Conservation (phyloP, 2,797 vertebrate genomes). For the Adrianichthys oophorus region DNA sequence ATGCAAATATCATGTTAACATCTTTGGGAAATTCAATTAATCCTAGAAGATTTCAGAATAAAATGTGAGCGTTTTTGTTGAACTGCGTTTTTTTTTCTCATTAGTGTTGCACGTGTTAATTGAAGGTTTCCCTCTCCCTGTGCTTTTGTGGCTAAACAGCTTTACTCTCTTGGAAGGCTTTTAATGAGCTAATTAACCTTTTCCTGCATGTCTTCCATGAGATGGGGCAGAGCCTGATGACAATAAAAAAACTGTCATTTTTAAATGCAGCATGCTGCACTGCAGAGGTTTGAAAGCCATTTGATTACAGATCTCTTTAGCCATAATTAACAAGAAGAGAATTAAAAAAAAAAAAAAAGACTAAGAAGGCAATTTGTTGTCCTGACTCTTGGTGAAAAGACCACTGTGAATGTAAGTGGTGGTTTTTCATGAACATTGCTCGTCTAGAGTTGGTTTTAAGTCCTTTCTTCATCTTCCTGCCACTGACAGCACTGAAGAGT, state of each 20-base stretch:
- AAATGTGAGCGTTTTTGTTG: conserved; percentile 18
- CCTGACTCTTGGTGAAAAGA: conserved; percentile 15
- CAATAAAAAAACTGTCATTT: conserved; percentile 41
- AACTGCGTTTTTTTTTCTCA: conserved; percentile 22
- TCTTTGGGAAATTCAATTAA: not conserved
- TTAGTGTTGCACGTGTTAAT: conserved; percentile 32
- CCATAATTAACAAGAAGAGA: conserved; percentile 48
- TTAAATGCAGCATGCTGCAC: conserved; percentile 51
- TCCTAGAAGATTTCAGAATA: conserved; percentile 7
- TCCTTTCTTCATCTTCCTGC: conserved; percentile 1
- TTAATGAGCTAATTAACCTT: conserved; percentile 66
- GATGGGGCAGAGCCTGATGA: conserved; percentile 49
- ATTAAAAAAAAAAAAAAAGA: conserved; percentile 10
- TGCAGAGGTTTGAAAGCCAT: conserved; percentile 65
- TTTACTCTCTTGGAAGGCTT: conserved; percentile 61
- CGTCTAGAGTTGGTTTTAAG: too few relatives aligned
- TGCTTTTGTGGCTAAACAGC: conserved; percentile 40
- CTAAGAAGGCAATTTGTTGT: conserved; percentile 26
- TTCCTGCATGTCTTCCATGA: conserved; percentile 70
- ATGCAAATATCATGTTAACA: conserved; percentile 8
- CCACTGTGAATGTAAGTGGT: conserved; percentile 51
- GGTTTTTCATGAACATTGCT: conserved; percentile 3
- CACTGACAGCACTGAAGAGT: conserved; percentile 7
- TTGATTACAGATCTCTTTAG: conserved; percentile 48
- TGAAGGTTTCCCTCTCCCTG: conserved; percentile 27